Percentiles rank a stretch among this genome's conserved stretches.
These are phyloP conservation scores for Linyphia triangularis DNA, from an alignment of 2,888 invertebrate genomes.

Conservation along the genomic window DNA sequence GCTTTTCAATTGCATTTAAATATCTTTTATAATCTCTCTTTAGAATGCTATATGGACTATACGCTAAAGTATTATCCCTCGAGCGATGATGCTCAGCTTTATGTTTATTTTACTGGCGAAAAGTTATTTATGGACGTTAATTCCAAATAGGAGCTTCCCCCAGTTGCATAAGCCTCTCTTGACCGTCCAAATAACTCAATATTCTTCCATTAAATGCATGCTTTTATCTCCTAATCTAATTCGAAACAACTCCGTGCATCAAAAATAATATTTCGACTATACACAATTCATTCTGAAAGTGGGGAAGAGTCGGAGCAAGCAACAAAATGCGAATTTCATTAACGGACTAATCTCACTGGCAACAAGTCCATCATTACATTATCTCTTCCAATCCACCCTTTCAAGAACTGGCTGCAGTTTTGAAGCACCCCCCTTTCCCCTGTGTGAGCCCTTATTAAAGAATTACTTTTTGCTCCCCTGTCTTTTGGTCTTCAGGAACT, in stretches of 20 bases:
- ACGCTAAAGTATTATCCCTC: no score
- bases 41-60: no score
- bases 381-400: background rate
- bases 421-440: background rate
- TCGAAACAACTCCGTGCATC: background rate
- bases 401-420: no score
- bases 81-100: no score
- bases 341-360: conserved; percentile 35
- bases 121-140: background rate
- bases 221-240: background rate
- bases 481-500: no score
- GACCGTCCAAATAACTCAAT: background rate
- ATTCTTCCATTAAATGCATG: background rate
- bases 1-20: no score
- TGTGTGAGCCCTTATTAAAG: conserved; percentile 39
- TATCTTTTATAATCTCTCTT: no score
- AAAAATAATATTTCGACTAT: background rate
- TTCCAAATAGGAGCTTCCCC: background rate
- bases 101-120: background rate
- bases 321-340: conserved; percentile 59
- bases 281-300: background rate
- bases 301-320: background rate
- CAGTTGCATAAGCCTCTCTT: background rate
- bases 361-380: conserved; percentile 61
- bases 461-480: conserved; percentile 63